phyloP scores from a whole-genome alignment of 2,797 vertebrate species.

The Lepus oiostolus region DNA sequence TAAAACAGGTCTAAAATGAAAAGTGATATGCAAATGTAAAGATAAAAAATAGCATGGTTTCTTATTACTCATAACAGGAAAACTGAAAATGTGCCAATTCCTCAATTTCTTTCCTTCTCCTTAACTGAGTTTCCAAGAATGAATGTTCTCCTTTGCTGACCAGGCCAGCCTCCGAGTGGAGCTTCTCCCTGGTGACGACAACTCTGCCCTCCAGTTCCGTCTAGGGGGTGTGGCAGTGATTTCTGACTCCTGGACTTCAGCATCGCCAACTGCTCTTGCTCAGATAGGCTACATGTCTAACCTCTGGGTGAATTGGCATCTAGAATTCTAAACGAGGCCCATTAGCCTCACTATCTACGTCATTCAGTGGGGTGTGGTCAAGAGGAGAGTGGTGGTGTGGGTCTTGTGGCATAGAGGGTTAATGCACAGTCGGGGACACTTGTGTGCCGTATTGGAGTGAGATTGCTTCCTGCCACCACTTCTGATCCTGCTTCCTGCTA shows the following conservation, averaged over 20 bases:
- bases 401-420: no score
- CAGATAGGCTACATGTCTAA: neutral
- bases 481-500: no score
- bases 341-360: neutral
- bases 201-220: neutral
- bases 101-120: neutral
- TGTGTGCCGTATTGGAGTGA: no score
- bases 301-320: constrained; percentile 13
- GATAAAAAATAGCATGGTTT: neutral
- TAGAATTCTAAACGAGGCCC: neutral
- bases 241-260: neutral
- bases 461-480: no score
- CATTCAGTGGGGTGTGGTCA: neutral
- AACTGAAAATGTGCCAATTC: neutral
- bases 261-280: neutral
- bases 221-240: neutral
- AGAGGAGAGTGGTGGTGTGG: neutral
- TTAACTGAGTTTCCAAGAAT: neutral
- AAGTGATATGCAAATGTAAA: neutral
- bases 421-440: no score
- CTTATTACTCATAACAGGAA: neutral
- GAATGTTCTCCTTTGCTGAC: neutral
- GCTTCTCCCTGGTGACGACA: neutral
- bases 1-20: constrained; percentile 51
- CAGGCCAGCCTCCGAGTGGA: neutral